phyloP scores from a whole-genome alignment of 2,797 vertebrate genomes.

The Lepus townsendii region DNA sequence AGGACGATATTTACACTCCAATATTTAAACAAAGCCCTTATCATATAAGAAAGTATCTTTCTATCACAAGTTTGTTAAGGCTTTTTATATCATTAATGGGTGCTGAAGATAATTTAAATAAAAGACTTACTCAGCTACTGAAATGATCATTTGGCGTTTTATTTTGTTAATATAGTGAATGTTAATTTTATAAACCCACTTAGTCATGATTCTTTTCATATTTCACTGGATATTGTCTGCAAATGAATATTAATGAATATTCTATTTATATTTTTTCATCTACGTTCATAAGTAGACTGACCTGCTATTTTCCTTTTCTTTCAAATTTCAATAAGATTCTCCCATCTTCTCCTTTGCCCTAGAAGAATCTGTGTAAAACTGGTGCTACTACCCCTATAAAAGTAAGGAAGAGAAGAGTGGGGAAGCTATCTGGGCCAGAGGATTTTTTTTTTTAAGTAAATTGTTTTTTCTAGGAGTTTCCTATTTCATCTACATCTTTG shows the following conservation, averaged over 20 bases:
- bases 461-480: not conserved
- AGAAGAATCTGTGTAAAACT: not conserved
- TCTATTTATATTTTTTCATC: not conserved
- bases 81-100: not conserved
- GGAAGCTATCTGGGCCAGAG: not conserved
- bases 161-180: not conserved
- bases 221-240: not conserved
- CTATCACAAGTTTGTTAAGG: not conserved
- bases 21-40: not conserved
- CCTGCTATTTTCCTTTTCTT: not conserved
- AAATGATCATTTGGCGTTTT: not conserved
- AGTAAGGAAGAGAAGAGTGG: not conserved
- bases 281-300: not conserved
- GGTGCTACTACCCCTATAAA: not conserved
- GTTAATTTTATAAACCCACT: not conserved
- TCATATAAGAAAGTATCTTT: not conserved
- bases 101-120: not conserved
- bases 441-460: not conserved
- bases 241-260: not conserved
- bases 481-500: not conserved
- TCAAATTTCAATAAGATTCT: conserved; percentile 4
- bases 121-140: not conserved
- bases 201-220: not conserved
- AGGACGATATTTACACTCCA: not conserved
- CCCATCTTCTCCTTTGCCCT: not conserved